Evolutionary conservation across 2,797 vertebrate species (phyloP).

Genomic region (Smutsia temminckii): DNA sequence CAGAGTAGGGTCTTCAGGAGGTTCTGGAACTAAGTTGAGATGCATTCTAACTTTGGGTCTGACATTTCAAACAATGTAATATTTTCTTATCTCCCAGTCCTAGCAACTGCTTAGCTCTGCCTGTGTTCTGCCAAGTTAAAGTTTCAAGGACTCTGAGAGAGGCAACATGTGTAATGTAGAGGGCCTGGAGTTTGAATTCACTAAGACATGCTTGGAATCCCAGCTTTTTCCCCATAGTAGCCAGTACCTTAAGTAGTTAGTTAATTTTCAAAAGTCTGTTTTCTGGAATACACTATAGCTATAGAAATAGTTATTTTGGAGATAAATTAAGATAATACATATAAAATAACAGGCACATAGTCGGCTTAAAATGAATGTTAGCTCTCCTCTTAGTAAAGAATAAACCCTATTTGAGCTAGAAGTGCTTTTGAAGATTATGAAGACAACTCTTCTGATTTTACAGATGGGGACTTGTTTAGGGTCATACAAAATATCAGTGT

Average conservation of each 20-base stretch:
- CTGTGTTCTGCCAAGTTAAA: background rate
- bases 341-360: slow-evolving; percentile 5
- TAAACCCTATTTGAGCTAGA: background rate
- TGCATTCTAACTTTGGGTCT: slow-evolving; percentile 16
- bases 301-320: slow-evolving; percentile 33
- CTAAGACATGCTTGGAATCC: background rate
- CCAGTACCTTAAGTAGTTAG: background rate
- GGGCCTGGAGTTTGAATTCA: background rate
- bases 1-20: slow-evolving; percentile 11
- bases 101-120: background rate
- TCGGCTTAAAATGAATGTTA: background rate
- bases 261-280: background rate
- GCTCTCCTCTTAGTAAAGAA: background rate
- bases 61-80: slow-evolving; percentile 38
- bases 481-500: background rate
- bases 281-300: slow-evolving; percentile 10
- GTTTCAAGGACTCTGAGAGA: background rate
- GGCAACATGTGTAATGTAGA: background rate
- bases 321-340: background rate
- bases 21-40: slow-evolving; percentile 43
- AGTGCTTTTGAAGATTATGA: background rate
- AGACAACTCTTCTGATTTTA: slow-evolving; percentile 7
- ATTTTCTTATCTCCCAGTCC: slow-evolving; percentile 11
- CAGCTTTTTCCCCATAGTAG: background rate
- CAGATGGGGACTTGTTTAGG: background rate